Conservation (phyloP, 2,888 invertebrate species). For the Ophioninae sp. region DNA sequence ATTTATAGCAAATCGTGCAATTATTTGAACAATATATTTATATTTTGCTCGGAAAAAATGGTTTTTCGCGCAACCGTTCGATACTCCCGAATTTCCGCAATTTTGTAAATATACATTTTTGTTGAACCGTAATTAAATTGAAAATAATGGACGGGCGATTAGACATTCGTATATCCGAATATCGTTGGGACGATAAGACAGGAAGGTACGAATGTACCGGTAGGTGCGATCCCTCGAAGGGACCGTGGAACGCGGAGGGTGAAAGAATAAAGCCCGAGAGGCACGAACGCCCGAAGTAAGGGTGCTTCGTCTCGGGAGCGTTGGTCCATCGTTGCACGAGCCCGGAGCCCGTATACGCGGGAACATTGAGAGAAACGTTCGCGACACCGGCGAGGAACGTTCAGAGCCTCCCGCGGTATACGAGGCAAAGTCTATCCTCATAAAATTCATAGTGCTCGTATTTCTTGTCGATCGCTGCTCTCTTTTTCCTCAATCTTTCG, state of each 20-base stretch:
- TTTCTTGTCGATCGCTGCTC: slow-evolving; percentile 43
- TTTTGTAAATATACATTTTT: too few relatives aligned
- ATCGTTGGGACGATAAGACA: too few relatives aligned
- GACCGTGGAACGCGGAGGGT: background rate
- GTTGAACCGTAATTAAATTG: too few relatives aligned
- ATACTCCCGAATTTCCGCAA: too few relatives aligned
- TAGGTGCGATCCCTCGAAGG: background rate
- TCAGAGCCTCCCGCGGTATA: slow-evolving; percentile 21
- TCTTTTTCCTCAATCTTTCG: slow-evolving; percentile 43
- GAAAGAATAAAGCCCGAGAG: slow-evolving; percentile 39
- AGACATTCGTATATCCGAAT: too few relatives aligned
- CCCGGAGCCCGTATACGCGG: slow-evolving; percentile 5
- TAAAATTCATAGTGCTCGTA: slow-evolving; percentile 55
- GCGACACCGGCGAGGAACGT: slow-evolving; percentile 33
- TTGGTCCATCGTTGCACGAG: slow-evolving; percentile 26
- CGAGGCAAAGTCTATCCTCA: slow-evolving; percentile 9
- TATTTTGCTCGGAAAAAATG: too few relatives aligned
- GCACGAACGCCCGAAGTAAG: slow-evolving; percentile 33
- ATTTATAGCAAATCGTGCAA: too few relatives aligned
- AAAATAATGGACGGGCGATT: too few relatives aligned
- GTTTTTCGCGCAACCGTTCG: too few relatives aligned
- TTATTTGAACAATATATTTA: too few relatives aligned
- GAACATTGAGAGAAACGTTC: slow-evolving; percentile 28
- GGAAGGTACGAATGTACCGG: too few relatives aligned
- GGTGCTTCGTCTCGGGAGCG: slow-evolving; percentile 44